Evolutionary conservation across 2,113 vertebrate genomes (phyloP).

Genomic region (Noturus placidus): DNA sequence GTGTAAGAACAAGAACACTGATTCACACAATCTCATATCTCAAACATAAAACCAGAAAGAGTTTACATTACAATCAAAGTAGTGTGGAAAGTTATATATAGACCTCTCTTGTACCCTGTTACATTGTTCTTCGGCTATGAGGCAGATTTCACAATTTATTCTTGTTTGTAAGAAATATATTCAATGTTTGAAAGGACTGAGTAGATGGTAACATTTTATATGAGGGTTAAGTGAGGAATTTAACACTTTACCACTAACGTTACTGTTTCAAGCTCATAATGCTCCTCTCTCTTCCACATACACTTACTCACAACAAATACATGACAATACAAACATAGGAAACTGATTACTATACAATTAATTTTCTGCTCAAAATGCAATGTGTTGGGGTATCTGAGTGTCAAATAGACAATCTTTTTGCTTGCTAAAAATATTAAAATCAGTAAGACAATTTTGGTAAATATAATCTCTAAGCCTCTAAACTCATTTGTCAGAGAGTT

Average conservation of each 20-base stretch:
- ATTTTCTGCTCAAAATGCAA: constrained; percentile 12
- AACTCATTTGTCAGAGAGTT: not conserved
- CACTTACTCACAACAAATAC: constrained; percentile 28
- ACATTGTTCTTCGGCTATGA: not conserved
- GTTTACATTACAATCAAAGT: constrained; percentile 22
- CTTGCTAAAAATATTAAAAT: not conserved
- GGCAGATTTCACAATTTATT: constrained; percentile 28
- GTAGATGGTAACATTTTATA: constrained; percentile 3
- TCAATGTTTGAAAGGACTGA: not conserved
- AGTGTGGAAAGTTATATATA: constrained; percentile 13
- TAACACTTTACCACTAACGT: not conserved
- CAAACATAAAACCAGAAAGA: constrained; percentile 20
- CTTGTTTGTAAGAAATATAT: not conserved
- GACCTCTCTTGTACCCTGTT: not conserved
- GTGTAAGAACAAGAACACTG: constrained; percentile 54
- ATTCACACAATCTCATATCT: constrained; percentile 6
- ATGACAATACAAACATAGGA: constrained; percentile 16
- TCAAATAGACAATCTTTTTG: not conserved
- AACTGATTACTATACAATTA: constrained; percentile 1
- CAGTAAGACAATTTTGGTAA: constrained; percentile 24
- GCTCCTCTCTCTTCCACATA: not conserved
- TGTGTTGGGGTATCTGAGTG: not conserved
- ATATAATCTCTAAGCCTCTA: constrained; percentile 18
- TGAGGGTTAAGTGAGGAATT: not conserved
- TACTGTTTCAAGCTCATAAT: not conserved